phyloP scores from a whole-genome alignment of 1,140 invertebrate genomes.

The Calliphora vicina region DNA sequence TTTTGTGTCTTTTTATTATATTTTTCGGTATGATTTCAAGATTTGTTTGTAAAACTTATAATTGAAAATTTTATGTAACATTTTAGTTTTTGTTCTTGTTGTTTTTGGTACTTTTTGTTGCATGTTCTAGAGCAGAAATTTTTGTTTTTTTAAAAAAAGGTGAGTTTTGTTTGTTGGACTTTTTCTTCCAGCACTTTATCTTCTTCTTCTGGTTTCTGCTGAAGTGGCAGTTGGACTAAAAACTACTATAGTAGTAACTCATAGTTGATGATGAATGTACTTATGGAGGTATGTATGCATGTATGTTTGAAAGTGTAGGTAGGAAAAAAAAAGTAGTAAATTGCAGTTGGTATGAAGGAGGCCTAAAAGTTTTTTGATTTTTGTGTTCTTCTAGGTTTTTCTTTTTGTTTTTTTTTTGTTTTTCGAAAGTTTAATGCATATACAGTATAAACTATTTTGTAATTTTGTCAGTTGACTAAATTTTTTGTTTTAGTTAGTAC shows the following conservation, averaged over 20 bases:
- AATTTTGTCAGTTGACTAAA: neutral
- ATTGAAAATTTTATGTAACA: slow-evolving; percentile 30
- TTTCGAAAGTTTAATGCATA: neutral
- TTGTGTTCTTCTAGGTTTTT: too few species aligned
- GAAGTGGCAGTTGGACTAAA: neutral
- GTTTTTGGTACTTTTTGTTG: neutral
- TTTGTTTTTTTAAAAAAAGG: neutral
- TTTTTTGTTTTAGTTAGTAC: neutral
- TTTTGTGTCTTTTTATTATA: neutral
- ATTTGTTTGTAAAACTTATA: slow-evolving; percentile 30
- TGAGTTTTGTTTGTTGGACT: slow-evolving; percentile 10
- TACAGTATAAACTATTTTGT: neutral
- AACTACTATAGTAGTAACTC: neutral
- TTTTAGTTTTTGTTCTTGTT: slow-evolving; percentile 21
- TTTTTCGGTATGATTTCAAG: slow-evolving; percentile 22
- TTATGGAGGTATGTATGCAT: neutral
- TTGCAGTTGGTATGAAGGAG: neutral
- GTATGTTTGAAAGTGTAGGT: neutral
- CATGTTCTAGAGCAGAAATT: neutral
- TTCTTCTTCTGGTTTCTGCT: neutral
- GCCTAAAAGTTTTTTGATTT: neutral
- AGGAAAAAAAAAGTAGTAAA: too few species aligned
- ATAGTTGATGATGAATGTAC: neutral
- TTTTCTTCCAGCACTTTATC: neutral
- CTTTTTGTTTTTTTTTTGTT: neutral